These are phyloP conservation scores for Pygocentrus nattereri DNA, from an alignment of 2,797 vertebrate species.

Conservation along the genomic window DNA sequence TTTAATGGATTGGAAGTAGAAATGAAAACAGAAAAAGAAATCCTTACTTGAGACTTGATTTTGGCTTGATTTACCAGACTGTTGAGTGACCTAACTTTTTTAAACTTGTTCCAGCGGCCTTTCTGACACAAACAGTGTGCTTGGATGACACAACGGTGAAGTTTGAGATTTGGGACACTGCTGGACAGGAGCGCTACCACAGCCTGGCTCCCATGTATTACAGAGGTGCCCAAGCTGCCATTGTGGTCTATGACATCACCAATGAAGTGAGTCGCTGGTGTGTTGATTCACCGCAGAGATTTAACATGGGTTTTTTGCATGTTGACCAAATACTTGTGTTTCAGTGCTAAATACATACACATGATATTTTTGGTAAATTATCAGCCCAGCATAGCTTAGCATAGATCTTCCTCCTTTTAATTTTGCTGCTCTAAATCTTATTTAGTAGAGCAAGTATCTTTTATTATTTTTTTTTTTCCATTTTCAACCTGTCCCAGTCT, in stretches of 20 bases:
- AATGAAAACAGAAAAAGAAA: background rate
- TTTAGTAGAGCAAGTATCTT: too few relatives aligned
- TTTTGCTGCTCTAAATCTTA: too few relatives aligned
- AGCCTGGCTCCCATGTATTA: conserved; percentile 99
- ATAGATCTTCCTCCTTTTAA: too few relatives aligned
- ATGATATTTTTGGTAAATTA: background rate
- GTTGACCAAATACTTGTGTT: background rate
- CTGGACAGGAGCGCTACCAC: conserved; percentile 97
- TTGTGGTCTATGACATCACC: conserved; percentile 98
- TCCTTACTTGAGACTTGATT: background rate
- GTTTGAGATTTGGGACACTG: conserved; percentile 99
- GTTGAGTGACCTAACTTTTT: background rate
- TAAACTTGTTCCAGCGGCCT: conserved; percentile 85
- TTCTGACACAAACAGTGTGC: conserved; percentile 98
- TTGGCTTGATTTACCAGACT: background rate
- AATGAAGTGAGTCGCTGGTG: conserved; percentile 85
- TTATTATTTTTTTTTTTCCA: too few relatives aligned
- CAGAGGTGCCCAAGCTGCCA: conserved; percentile 97
- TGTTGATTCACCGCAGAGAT: background rate
- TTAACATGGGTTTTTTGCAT: background rate
- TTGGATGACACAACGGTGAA: conserved; percentile 98
- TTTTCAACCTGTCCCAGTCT: too few relatives aligned
- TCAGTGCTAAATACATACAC: background rate
- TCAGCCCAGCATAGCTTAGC: too few relatives aligned
- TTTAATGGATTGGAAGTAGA: background rate